Base-by-base conservation (phyloP, 2,888 invertebrate species). In the Ecliptopera silaceata region DNA sequence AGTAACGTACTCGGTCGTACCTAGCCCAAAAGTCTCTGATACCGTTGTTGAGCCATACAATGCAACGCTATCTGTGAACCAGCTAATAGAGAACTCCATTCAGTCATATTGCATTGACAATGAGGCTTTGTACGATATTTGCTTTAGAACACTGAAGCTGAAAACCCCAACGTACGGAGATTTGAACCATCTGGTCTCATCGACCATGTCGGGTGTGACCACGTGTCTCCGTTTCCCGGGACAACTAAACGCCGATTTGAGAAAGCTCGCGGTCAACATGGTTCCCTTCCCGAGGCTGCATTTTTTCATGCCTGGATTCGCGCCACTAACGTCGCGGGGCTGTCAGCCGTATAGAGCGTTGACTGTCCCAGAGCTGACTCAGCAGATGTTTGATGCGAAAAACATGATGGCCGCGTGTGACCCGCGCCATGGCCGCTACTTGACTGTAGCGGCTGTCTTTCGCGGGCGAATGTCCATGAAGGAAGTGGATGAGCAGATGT, bases 401-500 rank as follows among this genome's bases (percentile, higher is more conserved):
- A 98, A 97, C 84, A 97, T 97, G 97, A 98, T 97, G 97, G 97
- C 97, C 3, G 97, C 97, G 5, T 97, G 97, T 75, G 96, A 97
- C 79, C 97, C 97, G 0, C 93, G 97, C 13, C 96, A 96, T 76
- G 97, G 97, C 12, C 93, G 97, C 48, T 97, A 97, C 75, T 86
- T 97, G 31, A 97, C 97, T 0, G 97, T 97, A 0, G 97, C 97
- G 0, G 96, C 96, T 4, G 94, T 97, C 49, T 97, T 97, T 92
- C 93, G 97, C 53, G 97, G 97, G 0, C 93, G 96, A 39, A 97
- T 97, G 96, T 97, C 97, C 10, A 97, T 97, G 97, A 97, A 97
- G 76, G 97, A 97, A 92, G 95, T 96, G 1, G 95, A 96, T 75
- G 95, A 95, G 74, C 95, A 95, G 77, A 95, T 96, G 94, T 80